Evolutionary conservation across 2,113 vertebrate species (phyloP), one percentile per base, ranked within the genome.

Genomic region (Centropristis striata): DNA sequence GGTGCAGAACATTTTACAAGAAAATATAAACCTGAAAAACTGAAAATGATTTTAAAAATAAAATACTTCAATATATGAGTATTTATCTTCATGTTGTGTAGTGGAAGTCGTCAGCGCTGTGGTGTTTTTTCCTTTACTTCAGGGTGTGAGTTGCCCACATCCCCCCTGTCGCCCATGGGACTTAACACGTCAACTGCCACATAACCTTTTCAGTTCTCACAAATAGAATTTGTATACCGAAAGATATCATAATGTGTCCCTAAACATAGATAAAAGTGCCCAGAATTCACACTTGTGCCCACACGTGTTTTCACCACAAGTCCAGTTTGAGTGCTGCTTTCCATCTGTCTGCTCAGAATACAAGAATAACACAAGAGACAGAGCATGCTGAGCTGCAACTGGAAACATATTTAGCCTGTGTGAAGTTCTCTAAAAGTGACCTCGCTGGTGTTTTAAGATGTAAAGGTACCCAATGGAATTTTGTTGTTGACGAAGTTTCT

Each of bases 171-270:
- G 12, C 46, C 5, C 9, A 0, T 21, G 59, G 25, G 59, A 67
- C 53, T 76, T 67, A 1, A 57, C 20, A 61, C 46, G 59, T 13
- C 13, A 0, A 10, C 59, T 39, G 41, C 14, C 32, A 70, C 41
- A 57, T 18, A 50, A 42, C n/a, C 12, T 28, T 20, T 4, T 10
- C 46, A 32, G 70, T 20, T 61, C 15, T 73, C 25, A n/a, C 36
- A 67, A 79, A 75, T 50, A 79, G 60, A 49, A 79, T 78, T 15
- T 71, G 18, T 20, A 41, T n/a, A n/a, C 15, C 9, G 16, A 13
- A 13, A 28, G 23, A 39, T 16, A 14, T 37, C 36, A 49, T 44
- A 44, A 72, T 67, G 12, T 46, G 23, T 36, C 41, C 39, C 23
- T 13, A 39, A 72, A 57, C 13, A 50, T 12, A 71, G 20, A 28